A percentile compares a stretch with the other conserved stretches of the same genome.
Conservation (phyloP, 1,140 invertebrate genomes). For the Macrocentrus cingulum region DNA sequence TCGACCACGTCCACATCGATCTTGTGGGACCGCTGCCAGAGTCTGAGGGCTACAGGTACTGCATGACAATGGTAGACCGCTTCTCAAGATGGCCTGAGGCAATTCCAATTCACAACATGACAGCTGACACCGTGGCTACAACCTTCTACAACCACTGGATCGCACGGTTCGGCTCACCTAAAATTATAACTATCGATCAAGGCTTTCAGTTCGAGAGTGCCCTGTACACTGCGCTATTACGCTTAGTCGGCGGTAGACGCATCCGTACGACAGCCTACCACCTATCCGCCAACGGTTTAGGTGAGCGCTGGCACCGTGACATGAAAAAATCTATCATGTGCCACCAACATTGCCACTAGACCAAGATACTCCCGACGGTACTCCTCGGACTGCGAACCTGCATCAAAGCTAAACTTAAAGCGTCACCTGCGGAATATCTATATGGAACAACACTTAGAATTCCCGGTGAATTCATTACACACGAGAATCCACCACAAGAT, state of each 20-base stretch:
- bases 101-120: slow-evolving; percentile 33
- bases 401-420: slow-evolving; percentile 42
- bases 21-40: no score
- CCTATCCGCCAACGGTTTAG: slow-evolving; percentile 50
- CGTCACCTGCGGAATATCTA: slow-evolving; percentile 44
- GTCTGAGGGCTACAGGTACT: no score
- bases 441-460: slow-evolving; percentile 43
- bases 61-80: no score
- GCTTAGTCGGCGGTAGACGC: not conserved
- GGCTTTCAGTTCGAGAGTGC: slow-evolving; percentile 31
- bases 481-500: slow-evolving; percentile 25
- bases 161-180: slow-evolving; percentile 35
- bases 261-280: slow-evolving; percentile 3
- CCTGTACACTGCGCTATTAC: slow-evolving; percentile 28
- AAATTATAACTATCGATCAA: slow-evolving; percentile 40
- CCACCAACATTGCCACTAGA: slow-evolving; percentile 37
- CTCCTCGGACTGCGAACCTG: slow-evolving; percentile 47
- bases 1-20: no score
- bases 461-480: slow-evolving; percentile 35
- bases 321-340: slow-evolving; percentile 49
- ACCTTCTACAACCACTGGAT: slow-evolving; percentile 39
- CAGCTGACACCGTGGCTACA: slow-evolving; percentile 31
- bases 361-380: slow-evolving; percentile 44
- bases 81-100: no score
- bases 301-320: slow-evolving; percentile 50